Conservation (phyloP, 1,140 invertebrate species). For the Cotesia chilonis region DNA sequence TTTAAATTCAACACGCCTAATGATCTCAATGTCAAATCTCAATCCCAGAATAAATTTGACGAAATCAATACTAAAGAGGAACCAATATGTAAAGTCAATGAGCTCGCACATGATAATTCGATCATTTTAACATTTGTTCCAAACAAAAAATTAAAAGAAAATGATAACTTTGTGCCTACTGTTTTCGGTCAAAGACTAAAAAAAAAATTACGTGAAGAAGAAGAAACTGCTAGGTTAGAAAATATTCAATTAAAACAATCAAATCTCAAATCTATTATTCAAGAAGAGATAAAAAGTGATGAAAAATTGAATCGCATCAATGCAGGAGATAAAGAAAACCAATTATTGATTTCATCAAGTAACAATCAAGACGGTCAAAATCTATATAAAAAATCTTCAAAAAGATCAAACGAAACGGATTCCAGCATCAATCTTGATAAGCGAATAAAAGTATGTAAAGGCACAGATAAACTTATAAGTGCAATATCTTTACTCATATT, state of each 20-base stretch:
- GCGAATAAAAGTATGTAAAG: not conserved
- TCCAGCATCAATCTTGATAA: not conserved
- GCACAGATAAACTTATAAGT: not conserved
- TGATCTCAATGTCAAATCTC: not conserved
- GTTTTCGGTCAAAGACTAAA: slow-evolving; percentile 53
- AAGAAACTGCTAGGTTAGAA: slow-evolving; percentile 37
- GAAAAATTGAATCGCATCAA: not conserved
- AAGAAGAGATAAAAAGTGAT: not conserved
- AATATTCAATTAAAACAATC: slow-evolving; percentile 12
- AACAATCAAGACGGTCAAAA: slow-evolving; percentile 1
- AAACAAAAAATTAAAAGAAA: slow-evolving; percentile 31
- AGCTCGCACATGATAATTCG: not conserved
- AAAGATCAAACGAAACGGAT: slow-evolving; percentile 12
- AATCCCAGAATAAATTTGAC: not conserved
- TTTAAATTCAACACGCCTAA: slow-evolving; percentile 4
- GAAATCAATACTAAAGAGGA: not conserved
- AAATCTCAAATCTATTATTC: not conserved
- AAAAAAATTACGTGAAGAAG: slow-evolving; percentile 47
- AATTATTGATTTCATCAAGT: slow-evolving; percentile 21
- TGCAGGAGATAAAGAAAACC: slow-evolving; percentile 20
- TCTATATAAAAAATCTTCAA: slow-evolving; percentile 17
- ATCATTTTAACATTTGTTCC: not conserved
- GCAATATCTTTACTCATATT: not conserved
- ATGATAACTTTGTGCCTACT: slow-evolving; percentile 41
- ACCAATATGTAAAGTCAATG: not conserved